A percentile compares a stretch with the other conserved stretches of the same genome.
Evolutionary conservation across 2,797 vertebrate genomes (phyloP).

Genomic region (Sebastes kiyomatsui): DNA sequence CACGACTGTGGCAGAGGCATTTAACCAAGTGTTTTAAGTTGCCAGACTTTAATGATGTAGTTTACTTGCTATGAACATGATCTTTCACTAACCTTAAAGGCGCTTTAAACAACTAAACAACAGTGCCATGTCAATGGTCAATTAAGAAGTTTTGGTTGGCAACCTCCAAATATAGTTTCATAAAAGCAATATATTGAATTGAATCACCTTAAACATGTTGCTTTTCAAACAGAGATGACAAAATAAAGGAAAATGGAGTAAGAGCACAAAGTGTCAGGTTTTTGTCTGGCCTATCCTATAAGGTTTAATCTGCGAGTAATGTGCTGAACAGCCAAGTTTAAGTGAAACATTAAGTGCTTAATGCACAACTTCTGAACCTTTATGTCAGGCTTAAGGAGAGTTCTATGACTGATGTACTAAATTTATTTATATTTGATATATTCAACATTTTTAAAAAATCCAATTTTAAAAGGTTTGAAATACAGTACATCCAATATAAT

Average conservation of each 20-base stretch:
- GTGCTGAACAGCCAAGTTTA: background rate
- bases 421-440: background rate
- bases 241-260: too few species aligned
- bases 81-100: background rate
- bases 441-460: too few species aligned
- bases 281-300: background rate
- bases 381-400: background rate
- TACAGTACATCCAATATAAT: background rate
- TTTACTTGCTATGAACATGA: too few species aligned
- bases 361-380: background rate
- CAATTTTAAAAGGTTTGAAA: background rate
- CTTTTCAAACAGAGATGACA: too few species aligned
- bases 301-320: background rate
- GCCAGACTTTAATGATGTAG: too few species aligned
- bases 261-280: background rate
- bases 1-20: too few species aligned
- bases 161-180: background rate
- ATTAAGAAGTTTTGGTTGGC: background rate
- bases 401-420: background rate
- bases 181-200: background rate
- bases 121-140: background rate
- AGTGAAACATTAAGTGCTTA: too few species aligned
- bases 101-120: slow-evolving; percentile 7
- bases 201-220: too few species aligned
- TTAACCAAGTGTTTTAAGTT: too few species aligned